Conservation (phyloP, 2,888 invertebrate species). For the Lasioglossum oenotherae region DNA sequence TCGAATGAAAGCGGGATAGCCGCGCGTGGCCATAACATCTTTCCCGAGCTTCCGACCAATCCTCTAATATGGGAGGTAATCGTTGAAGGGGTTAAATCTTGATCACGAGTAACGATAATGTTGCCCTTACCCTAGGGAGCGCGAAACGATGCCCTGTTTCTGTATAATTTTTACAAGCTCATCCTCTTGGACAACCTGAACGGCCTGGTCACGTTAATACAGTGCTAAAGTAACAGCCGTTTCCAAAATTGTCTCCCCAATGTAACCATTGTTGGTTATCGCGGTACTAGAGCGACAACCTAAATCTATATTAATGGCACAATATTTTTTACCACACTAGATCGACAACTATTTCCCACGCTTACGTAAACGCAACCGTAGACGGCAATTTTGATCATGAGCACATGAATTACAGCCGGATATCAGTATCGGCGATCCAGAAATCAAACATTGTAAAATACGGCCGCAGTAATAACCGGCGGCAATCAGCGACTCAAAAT, state of each 20-base stretch:
- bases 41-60: constrained; percentile 50
- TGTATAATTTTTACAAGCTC: not conserved
- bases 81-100: constrained; percentile 65
- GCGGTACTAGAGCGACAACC: not conserved
- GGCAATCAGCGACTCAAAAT: constrained; percentile 5
- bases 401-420: not conserved
- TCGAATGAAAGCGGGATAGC: constrained; percentile 51
- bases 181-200: not conserved
- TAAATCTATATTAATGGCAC: not conserved
- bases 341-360: not conserved
- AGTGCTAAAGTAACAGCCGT: not conserved
- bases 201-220: not conserved
- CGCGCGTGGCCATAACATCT: constrained; percentile 52
- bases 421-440: not conserved
- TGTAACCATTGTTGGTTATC: not conserved
- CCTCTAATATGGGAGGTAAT: constrained; percentile 35
- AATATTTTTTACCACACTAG: not conserved
- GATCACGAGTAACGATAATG: constrained; percentile 61
- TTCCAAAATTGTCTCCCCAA: not conserved
- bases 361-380: not conserved
- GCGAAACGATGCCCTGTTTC: not conserved
- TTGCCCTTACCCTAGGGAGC: constrained; percentile 3
- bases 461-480: not conserved
- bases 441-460: constrained; percentile 19
- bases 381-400: not conserved